Conservation (phyloP, 30 jellyfish, hydroid and myxozoan genomes). For the Mastigias papua region DNA sequence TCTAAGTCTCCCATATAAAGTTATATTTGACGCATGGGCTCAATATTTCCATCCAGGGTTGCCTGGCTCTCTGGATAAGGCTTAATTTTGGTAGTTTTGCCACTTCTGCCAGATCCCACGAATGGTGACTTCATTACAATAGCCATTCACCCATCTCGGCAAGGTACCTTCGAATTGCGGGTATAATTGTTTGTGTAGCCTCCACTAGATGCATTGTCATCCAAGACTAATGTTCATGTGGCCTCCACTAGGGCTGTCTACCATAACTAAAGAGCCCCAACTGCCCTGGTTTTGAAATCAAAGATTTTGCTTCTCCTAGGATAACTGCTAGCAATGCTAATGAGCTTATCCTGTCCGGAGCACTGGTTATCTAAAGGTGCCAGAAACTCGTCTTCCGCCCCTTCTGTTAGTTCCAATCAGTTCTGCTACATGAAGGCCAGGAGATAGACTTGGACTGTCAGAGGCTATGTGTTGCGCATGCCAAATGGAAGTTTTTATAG, state of each 20-base stretch:
- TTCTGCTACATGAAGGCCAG: constrained; percentile 51
- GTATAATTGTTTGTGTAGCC: constrained; percentile 28
- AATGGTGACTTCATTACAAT: constrained; percentile 53
- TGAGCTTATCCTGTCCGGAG: constrained; percentile 54
- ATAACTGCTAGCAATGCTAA: constrained; percentile 16
- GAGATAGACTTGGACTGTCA: constrained; percentile 53
- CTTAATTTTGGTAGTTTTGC: constrained; percentile 10
- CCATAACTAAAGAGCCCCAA: constrained; percentile 46
- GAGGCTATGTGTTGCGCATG: constrained; percentile 48
- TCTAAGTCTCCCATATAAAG: not conserved
- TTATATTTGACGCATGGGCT: not conserved
- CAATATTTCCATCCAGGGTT: not conserved
- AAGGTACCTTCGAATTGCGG: constrained; percentile 60
- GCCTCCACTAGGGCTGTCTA: constrained; percentile 28
- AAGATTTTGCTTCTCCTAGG: constrained; percentile 67
- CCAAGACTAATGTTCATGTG: constrained; percentile 31
- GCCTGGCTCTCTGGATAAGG: not conserved
- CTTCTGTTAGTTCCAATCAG: constrained; percentile 36
- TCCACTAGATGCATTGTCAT: constrained; percentile 22
- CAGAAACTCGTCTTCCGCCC: constrained; percentile 42
- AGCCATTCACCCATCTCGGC: constrained; percentile 60
- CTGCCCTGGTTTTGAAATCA: constrained; percentile 68
- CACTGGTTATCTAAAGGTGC: constrained; percentile 25
- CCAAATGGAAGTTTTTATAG: constrained; percentile 10
- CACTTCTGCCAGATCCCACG: constrained; percentile 59